phyloP scores from a whole-genome alignment of 2,888 invertebrate genomes.

The Tortricodes alternella region DNA sequence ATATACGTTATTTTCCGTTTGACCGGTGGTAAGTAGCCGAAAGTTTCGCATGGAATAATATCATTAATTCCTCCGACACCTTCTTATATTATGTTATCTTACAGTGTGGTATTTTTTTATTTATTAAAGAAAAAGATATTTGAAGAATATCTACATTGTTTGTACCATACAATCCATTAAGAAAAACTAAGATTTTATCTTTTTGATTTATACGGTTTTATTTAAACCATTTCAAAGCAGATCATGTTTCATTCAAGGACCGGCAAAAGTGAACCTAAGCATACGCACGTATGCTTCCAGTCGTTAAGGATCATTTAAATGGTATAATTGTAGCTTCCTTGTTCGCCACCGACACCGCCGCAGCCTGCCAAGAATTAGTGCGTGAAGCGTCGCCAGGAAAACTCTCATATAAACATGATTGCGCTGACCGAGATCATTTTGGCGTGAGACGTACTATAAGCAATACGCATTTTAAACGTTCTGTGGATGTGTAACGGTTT shows the following conservation, averaged over 20 bases:
- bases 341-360: not conserved
- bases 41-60: too few relatives aligned
- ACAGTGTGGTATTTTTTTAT: too few relatives aligned
- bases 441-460: not conserved
- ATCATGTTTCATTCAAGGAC: conserved; percentile 22
- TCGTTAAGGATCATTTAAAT: conserved; percentile 20
- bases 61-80: too few relatives aligned
- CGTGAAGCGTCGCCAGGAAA: conserved; percentile 14
- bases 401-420: conserved; percentile 23
- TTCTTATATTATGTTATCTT: too few relatives aligned
- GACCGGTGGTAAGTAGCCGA: too few relatives aligned
- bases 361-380: conserved; percentile 1
- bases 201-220: not conserved
- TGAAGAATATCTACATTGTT: too few relatives aligned
- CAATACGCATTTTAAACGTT: not conserved
- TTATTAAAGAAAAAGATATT: too few relatives aligned
- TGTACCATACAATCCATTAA: not conserved
- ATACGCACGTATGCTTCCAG: conserved; percentile 13
- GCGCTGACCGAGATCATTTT: conserved; percentile 7
- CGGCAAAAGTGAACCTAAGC: conserved; percentile 17
- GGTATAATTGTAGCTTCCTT: conserved; percentile 24
- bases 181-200: not conserved
- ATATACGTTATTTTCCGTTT: too few relatives aligned
- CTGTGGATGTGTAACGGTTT: not conserved
- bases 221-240: conserved; percentile 11